A percentile compares a stretch with the other conserved stretches of the same genome.
Evolutionary conservation across 2,113 vertebrate species (phyloP).

Genomic region (Danionella cerebrum): DNA sequence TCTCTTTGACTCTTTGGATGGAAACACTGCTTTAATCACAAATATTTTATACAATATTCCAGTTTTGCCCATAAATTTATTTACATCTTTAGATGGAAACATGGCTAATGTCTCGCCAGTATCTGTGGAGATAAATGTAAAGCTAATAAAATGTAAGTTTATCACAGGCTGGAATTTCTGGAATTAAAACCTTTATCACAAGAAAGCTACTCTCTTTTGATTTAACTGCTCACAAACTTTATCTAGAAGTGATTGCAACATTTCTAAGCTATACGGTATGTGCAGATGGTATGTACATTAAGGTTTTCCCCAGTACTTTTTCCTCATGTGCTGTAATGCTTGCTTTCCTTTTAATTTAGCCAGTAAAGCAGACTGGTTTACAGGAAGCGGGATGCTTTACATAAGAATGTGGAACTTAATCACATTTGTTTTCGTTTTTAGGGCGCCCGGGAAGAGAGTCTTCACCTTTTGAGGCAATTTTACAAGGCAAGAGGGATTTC

Average conservation of each 20-base stretch:
- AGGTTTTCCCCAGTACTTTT: not conserved
- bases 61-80: too few species aligned
- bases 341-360: slow-evolving; percentile 21
- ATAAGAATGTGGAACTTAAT: not conserved
- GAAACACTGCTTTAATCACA: too few species aligned
- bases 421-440: slow-evolving; percentile 43
- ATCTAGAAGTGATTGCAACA: not conserved
- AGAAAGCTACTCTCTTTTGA: too few species aligned
- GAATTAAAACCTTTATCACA: too few species aligned
- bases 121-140: too few species aligned
- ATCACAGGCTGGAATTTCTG: too few species aligned
- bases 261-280: not conserved
- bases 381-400: not conserved
- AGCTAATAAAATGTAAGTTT: too few species aligned
- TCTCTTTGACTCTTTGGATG: too few species aligned
- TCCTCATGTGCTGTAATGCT: not conserved
- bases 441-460: slow-evolving; percentile 93
- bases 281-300: not conserved
- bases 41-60: too few species aligned
- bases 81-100: too few species aligned
- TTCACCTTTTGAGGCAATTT: slow-evolving; percentile 84
- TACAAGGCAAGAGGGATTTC: slow-evolving; percentile 73
- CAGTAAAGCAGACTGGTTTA: not conserved
- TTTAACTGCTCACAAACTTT: not conserved
- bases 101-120: too few species aligned